Evolutionary conservation across 2,888 invertebrate species (phyloP).

Genomic region (Adela reaumurella): DNA sequence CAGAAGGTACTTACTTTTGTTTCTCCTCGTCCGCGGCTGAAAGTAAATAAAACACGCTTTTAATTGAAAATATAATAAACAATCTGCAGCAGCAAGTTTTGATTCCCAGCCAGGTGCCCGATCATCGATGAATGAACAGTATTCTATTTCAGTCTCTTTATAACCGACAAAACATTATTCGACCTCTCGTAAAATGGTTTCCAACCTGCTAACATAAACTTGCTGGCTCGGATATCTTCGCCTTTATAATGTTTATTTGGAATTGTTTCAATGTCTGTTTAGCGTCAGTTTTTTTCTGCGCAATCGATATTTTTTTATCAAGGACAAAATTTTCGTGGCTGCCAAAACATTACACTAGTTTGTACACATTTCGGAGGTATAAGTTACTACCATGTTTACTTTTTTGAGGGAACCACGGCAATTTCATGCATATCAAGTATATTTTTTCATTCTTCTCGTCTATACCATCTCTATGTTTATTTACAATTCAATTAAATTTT

Average conservation of each 20-base stretch:
- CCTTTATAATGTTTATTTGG: neutral
- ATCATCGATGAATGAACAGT: too few species aligned
- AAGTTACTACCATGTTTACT: too few species aligned
- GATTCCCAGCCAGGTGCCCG: too few species aligned
- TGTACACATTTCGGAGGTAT: too few species aligned
- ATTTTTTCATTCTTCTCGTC: too few species aligned
- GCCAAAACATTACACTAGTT: too few species aligned
- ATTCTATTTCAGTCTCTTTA: neutral
- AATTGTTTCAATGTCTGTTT: neutral
- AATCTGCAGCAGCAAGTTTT: too few species aligned
- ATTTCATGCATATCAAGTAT: too few species aligned
- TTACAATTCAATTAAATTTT: too few species aligned
- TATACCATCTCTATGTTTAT: too few species aligned
- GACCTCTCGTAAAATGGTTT: neutral
- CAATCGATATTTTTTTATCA: neutral
- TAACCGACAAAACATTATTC: neutral
- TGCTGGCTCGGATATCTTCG: neutral
- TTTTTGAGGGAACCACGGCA: too few species aligned
- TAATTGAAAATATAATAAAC: neutral
- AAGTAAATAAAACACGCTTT: conserved; percentile 34
- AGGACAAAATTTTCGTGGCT: too few species aligned
- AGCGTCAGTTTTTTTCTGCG: neutral
- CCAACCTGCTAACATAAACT: neutral
- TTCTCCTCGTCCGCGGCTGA: conserved; percentile 93
- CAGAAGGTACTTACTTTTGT: conserved; percentile 91